Percentiles rank a stretch among this genome's conserved stretches.
Conservation (phyloP, 1,140 invertebrate species). For the Scaptomyza graminum region DNA sequence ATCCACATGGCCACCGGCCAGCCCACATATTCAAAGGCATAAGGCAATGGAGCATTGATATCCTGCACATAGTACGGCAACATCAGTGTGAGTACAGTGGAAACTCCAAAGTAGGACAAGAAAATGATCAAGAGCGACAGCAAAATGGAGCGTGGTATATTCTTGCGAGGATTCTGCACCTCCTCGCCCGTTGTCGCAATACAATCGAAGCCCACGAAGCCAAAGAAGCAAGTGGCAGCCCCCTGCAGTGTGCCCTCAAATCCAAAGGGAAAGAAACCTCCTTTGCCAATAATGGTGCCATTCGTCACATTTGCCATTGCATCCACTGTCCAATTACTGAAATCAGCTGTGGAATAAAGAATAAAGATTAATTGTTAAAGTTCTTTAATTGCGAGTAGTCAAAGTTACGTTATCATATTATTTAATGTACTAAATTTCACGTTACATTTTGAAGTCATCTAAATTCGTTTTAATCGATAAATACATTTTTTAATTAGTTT, state of each 20-base stretch:
- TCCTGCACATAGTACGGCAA: constrained; percentile 91
- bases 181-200: constrained; percentile 90
- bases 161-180: constrained; percentile 92
- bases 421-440: no score
- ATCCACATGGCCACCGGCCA: constrained; percentile 89
- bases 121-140: constrained; percentile 92
- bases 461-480: no score
- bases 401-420: no score
- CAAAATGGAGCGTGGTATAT: constrained; percentile 94
- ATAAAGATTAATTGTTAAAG: background rate
- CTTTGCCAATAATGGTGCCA: constrained; percentile 78
- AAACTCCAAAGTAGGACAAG: constrained; percentile 92
- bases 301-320: constrained; percentile 26
- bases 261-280: constrained; percentile 89
- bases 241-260: constrained; percentile 88
- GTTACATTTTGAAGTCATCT: background rate
- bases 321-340: constrained; percentile 59
- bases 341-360: constrained; percentile 46
- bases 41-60: constrained; percentile 88
- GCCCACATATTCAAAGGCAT: constrained; percentile 88
- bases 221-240: constrained; percentile 97
- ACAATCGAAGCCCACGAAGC: constrained; percentile 97
- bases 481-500: no score
- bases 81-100: constrained; percentile 93
- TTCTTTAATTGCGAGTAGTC: no score